Conservation (phyloP, 2,888 invertebrate species). For the Andrena haemorrhoa region DNA sequence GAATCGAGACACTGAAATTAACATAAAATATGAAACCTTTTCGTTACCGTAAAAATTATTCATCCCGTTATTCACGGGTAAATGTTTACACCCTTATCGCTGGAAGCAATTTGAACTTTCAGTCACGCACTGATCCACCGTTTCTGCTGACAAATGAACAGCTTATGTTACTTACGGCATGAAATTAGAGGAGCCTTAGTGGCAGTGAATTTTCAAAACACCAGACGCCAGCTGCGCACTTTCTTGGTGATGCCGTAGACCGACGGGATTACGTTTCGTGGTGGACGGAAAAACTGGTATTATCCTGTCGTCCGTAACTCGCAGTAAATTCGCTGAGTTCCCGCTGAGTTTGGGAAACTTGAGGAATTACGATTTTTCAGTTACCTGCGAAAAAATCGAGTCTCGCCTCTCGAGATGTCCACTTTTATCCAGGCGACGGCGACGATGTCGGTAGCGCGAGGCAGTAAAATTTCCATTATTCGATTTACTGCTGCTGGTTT, state of each 20-base stretch:
- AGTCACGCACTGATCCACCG: background rate
- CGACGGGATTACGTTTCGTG: constrained; percentile 52
- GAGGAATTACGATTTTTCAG: constrained; percentile 45
- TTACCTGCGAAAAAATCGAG: constrained; percentile 44
- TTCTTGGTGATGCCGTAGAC: constrained; percentile 31
- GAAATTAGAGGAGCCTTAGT: constrained; percentile 14
- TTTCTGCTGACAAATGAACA: background rate
- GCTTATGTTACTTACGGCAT: background rate
- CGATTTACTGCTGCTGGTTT: constrained; percentile 16
- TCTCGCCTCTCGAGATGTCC: background rate
- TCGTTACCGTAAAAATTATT: too few relatives aligned
- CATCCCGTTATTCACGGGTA: too few relatives aligned
- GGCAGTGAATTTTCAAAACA: constrained; percentile 35
- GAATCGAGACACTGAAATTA: background rate
- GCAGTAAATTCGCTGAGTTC: constrained; percentile 54
- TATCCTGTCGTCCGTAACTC: constrained; percentile 55
- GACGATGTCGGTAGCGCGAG: background rate
- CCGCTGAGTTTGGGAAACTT: constrained; percentile 59
- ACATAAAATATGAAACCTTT: background rate
- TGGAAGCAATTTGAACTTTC: background rate
- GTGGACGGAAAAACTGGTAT: constrained; percentile 52
- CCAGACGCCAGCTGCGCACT: constrained; percentile 50
- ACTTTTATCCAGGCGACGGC: constrained; percentile 18
- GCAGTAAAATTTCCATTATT: constrained; percentile 50
- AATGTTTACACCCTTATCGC: background rate